phyloP scores from a whole-genome alignment of 2,888 invertebrate species.

The Stegana nigrithorax region DNA sequence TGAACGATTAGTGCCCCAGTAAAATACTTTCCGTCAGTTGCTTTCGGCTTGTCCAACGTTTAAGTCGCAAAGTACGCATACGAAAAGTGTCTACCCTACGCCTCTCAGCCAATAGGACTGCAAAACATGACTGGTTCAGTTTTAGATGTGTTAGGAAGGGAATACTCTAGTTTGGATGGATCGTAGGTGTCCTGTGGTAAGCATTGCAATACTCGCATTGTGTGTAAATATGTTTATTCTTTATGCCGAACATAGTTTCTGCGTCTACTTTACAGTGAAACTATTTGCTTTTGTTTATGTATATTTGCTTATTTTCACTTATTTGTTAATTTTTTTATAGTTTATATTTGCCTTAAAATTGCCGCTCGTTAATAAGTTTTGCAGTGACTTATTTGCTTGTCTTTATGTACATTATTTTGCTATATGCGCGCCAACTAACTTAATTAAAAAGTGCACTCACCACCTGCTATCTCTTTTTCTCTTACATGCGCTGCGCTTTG shows the following conservation, averaged over 20 bases:
- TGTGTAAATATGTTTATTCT: too few species aligned
- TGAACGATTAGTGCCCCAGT: slow-evolving; percentile 35
- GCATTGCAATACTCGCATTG: too few species aligned
- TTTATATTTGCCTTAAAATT: slow-evolving; percentile 24
- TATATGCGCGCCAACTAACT: slow-evolving; percentile 41
- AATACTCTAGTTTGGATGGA: slow-evolving; percentile 38
- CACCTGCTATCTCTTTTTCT: slow-evolving; percentile 39
- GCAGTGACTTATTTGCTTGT: slow-evolving; percentile 25
- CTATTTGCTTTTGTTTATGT: neutral
- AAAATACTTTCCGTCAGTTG: slow-evolving; percentile 41
- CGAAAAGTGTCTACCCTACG: too few species aligned
- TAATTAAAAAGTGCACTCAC: slow-evolving; percentile 46
- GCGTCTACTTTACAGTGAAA: too few species aligned
- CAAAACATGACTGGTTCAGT: too few species aligned
- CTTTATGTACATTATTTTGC: slow-evolving; percentile 31
- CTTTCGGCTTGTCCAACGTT: slow-evolving; percentile 37
- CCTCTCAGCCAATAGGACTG: too few species aligned
- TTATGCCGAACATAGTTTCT: too few species aligned
- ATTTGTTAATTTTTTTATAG: slow-evolving; percentile 17
- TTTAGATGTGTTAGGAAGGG: too few species aligned
- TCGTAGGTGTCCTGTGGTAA: slow-evolving; percentile 50
- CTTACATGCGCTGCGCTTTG: slow-evolving; percentile 27
- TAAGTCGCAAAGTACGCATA: slow-evolving; percentile 9
- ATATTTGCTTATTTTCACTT: slow-evolving; percentile 18
- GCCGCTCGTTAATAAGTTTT: slow-evolving; percentile 23